These are phyloP conservation scores for Panorpa germanica DNA, from an alignment of 2,888 invertebrate genomes.

Conservation along the genomic window DNA sequence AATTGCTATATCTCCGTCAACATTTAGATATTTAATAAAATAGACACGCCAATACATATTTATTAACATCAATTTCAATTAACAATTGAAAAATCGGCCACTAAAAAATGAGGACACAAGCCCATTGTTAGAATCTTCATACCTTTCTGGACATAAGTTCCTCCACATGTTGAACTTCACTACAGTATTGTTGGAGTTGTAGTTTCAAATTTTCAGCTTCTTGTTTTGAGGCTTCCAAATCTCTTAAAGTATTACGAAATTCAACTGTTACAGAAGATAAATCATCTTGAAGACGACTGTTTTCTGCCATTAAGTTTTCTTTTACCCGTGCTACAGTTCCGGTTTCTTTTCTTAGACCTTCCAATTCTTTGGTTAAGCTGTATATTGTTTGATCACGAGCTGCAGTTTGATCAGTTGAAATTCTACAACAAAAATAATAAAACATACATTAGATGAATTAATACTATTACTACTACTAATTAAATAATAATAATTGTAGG, in stretches of 20 bases:
- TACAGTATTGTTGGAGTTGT: constrained; percentile 64
- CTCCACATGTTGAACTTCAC: constrained; percentile 61
- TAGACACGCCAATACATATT: too few species aligned
- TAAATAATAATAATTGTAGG: too few species aligned
- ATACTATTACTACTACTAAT: too few species aligned
- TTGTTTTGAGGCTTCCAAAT: constrained; percentile 44
- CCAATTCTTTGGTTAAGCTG: too few species aligned
- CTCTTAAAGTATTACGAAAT: constrained; percentile 38
- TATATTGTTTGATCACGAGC: too few species aligned
- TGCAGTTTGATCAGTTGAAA: too few species aligned
- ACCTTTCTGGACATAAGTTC: constrained; percentile 53
- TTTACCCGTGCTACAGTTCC: too few species aligned
- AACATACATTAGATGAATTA: too few species aligned
- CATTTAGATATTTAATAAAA: too few species aligned
- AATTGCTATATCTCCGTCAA: too few species aligned
- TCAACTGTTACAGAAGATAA: constrained; percentile 42
- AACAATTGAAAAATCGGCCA: constrained; percentile 8
- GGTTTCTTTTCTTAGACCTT: constrained; percentile 30
- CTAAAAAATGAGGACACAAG: too few species aligned
- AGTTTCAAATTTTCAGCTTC: constrained; percentile 56
- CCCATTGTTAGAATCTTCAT: constrained; percentile 10
- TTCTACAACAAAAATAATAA: too few species aligned
- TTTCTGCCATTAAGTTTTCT: constrained; percentile 44
- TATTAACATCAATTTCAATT: constrained; percentile 4
- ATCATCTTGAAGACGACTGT: constrained; percentile 56